Evolutionary conservation across 1,140 invertebrate species (phyloP).

Genomic region (Thaumetopoea pityocampa): DNA sequence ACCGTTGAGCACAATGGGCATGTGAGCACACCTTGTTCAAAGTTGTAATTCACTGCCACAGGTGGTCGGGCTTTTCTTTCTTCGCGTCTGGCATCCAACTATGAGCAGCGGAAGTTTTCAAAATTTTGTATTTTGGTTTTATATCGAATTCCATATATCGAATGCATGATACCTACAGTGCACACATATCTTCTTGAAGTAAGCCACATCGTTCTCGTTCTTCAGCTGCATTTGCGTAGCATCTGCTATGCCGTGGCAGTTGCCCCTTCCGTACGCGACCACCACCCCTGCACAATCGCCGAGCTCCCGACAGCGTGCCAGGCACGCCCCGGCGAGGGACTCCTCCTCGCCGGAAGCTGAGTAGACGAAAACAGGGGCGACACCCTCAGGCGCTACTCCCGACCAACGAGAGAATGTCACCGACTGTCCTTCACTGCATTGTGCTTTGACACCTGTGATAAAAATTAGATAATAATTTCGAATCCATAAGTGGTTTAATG

Average conservation of each 20-base stretch:
- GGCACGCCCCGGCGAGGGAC: slow-evolving; percentile 51
- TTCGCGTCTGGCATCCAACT: too few species aligned
- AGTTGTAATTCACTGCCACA: too few species aligned
- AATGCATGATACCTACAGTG: too few species aligned
- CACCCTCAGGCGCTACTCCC: slow-evolving; percentile 41
- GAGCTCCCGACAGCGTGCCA: slow-evolving; percentile 51
- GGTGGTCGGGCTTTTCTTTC: too few species aligned
- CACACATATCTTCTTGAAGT: slow-evolving; percentile 65
- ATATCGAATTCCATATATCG: too few species aligned
- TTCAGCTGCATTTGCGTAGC: slow-evolving; percentile 29
- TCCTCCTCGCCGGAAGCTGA: slow-evolving; percentile 58
- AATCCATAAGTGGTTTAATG: background rate
- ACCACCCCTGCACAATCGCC: slow-evolving; percentile 48
- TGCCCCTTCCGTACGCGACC: slow-evolving; percentile 46
- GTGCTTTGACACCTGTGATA: slow-evolving; percentile 20
- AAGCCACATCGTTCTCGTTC: slow-evolving; percentile 57
- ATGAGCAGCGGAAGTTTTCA: too few species aligned
- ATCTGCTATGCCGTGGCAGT: slow-evolving; percentile 49
- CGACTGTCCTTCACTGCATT: slow-evolving; percentile 30
- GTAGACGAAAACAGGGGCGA: slow-evolving; percentile 56
- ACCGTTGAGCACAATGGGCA: too few species aligned
- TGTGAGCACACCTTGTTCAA: too few species aligned
- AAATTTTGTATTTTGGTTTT: too few species aligned
- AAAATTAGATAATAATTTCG: slow-evolving; percentile 2
- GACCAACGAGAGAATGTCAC: slow-evolving; percentile 57